Base-by-base conservation (phyloP, 1,140 invertebrate genomes). In the Melipona quadrifasciata region DNA sequence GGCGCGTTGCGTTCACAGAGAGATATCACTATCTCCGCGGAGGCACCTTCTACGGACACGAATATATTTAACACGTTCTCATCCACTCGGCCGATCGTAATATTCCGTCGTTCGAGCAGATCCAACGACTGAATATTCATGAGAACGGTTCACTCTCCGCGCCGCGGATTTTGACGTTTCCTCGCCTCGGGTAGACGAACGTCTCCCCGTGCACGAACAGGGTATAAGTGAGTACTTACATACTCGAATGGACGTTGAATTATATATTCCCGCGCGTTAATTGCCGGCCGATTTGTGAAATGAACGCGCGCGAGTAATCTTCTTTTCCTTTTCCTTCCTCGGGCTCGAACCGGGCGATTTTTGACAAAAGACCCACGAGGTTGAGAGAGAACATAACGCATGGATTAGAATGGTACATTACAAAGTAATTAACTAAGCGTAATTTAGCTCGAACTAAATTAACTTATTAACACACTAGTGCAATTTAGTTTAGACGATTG, bases 61-160 rank as follows among this genome's bases (percentile, higher is more conserved):
- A 78, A 83, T 84, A 84, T 78, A 80, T 84, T 80, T 80, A 82
- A 19, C 74, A n/a, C 61, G 53, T 57, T 58, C 61, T 75, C 65
- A 65, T 70, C 65, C 70, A 71, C 57, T 57, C 19, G 34, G n/a
- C 67, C 51, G 72, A 27, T 51, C 51, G 61, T 71, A 65, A 82
- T 85, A 82, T 85, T 82, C 84, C 80, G 51, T 31, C n/a, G 71
- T 65, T 78, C 51, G 27, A 64, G 80, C 34, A n/a, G 67, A 78
- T 86, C 65, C 80, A 27, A 14, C 53, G 24, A 2, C 47, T 82
- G 84, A 86, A 86, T 86, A 86, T 86, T 85, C 84, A 85, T 85
- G 84, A 85, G 80, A 73, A 27, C 64, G 55, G 65, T 21, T 34
- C 16, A 51, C 70, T 75, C 19, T n/a, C 39, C 72, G 67, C 65